Evolutionary conservation across 1,140 invertebrate species (phyloP).

Genomic region (Dreissena rostriformis): DNA sequence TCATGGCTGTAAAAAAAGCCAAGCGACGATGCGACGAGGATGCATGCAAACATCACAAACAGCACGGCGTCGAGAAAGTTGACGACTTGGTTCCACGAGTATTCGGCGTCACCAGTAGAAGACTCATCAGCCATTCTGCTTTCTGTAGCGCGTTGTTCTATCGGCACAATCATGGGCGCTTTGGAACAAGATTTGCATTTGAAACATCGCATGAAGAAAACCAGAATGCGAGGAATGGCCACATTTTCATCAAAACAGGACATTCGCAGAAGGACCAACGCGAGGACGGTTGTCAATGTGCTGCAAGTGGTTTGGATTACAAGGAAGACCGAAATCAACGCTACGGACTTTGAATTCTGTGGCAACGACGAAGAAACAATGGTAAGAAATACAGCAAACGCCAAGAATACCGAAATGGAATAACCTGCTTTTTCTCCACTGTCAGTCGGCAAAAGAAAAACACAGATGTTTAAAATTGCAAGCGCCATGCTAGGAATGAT

Average conservation of each 20-base stretch:
- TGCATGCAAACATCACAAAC: too few relatives aligned
- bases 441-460: slow-evolving; percentile 22
- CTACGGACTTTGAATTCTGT: slow-evolving; percentile 2
- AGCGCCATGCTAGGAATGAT: slow-evolving; percentile 15
- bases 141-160: too few relatives aligned
- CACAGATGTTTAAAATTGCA: slow-evolving; percentile 18
- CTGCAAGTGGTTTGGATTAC: slow-evolving; percentile 10
- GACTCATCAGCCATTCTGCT: too few relatives aligned
- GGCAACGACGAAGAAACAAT: slow-evolving; percentile 17
- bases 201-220: too few relatives aligned
- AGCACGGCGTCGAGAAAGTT: too few relatives aligned
- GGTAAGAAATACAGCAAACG: slow-evolving; percentile 31
- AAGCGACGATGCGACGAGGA: too few relatives aligned
- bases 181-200: too few relatives aligned
- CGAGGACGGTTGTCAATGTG: slow-evolving; percentile 30
- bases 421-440: slow-evolving; percentile 31
- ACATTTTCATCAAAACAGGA: slow-evolving; percentile 24
- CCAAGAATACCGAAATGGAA: slow-evolving; percentile 20
- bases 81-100: too few relatives aligned
- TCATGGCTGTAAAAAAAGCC: too few relatives aligned
- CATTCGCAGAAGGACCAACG: not conserved
- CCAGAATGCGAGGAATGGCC: too few relatives aligned
- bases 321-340: slow-evolving; percentile 9
- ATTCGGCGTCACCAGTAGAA: too few relatives aligned
- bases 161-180: too few relatives aligned